Percentiles rank a stretch among this genome's conserved stretches.
phyloP scores from a whole-genome alignment of 2,113 vertebrate species.

The Oreochromis niloticus region DNA sequence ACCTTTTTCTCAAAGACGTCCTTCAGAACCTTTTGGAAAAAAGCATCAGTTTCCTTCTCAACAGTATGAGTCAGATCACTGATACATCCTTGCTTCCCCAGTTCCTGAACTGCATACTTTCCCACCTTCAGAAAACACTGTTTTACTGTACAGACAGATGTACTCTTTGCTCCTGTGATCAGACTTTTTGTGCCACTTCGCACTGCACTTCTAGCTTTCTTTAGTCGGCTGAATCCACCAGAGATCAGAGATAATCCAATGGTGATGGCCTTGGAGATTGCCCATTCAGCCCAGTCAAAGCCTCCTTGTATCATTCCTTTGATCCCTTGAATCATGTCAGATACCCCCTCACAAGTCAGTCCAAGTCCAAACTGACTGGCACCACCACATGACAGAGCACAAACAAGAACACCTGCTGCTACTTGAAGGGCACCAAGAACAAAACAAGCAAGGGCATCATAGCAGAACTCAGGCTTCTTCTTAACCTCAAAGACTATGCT shows the following conservation, averaged over 20 bases:
- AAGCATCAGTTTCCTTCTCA: fast-evolving
- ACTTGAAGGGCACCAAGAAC: background rate
- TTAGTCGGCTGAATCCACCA: background rate
- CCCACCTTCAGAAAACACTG: background rate
- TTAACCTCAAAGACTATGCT: background rate
- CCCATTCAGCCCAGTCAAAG: constrained; percentile 10
- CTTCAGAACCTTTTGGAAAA: background rate
- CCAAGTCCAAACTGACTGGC: background rate
- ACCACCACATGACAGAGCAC: background rate
- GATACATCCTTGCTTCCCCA: background rate
- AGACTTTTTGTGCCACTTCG: background rate
- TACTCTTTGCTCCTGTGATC: background rate
- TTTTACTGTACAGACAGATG: background rate
- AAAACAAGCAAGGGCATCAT: background rate
- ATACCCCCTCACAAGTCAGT: background rate
- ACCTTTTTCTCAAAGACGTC: fast-evolving
- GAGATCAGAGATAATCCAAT: background rate
- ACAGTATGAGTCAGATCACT: fast-evolving
- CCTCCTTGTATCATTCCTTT: background rate
- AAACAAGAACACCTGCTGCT: background rate
- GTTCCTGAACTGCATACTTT: background rate
- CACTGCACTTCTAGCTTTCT: background rate
- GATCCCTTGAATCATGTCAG: background rate
- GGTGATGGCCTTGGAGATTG: background rate
- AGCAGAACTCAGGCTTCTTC: background rate